phyloP scores from a whole-genome alignment of 2,888 invertebrate species.

The Drosophila greeni region DNA sequence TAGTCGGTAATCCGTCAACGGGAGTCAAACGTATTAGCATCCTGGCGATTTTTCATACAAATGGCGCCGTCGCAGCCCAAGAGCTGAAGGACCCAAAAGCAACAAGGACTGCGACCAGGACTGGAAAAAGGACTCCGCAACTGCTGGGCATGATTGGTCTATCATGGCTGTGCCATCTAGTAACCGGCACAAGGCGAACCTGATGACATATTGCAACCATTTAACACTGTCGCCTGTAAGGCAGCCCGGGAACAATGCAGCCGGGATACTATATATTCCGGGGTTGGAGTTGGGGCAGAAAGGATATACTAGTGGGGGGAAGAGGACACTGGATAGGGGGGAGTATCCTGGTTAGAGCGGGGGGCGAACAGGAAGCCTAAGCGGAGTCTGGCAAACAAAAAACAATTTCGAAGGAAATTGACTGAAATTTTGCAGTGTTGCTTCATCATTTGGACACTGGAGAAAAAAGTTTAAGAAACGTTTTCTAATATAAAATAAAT shows the following conservation, averaged over 20 bases:
- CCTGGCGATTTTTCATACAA: slow-evolving; percentile 78
- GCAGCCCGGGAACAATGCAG: slow-evolving; percentile 54
- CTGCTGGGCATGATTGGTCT: slow-evolving; percentile 63
- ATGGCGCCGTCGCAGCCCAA: slow-evolving; percentile 64
- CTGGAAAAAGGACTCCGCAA: slow-evolving; percentile 21
- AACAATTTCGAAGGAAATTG: slow-evolving; percentile 73
- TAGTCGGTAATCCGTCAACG: slow-evolving; percentile 77
- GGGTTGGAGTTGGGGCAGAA: background rate
- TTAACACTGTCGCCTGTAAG: slow-evolving; percentile 75
- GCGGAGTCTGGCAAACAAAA: slow-evolving; percentile 65
- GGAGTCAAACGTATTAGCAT: slow-evolving; percentile 79
- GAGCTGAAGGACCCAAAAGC: slow-evolving; percentile 21
- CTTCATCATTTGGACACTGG: slow-evolving; percentile 61
- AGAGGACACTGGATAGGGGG: background rate
- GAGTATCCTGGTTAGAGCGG: no score
- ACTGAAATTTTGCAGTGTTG: slow-evolving; percentile 74
- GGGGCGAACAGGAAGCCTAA: slow-evolving; percentile 56
- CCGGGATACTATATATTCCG: slow-evolving; percentile 29
- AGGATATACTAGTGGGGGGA: slow-evolving; percentile 2
- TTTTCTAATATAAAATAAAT: no score
- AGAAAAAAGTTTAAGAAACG: background rate
- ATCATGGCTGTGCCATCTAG: slow-evolving; percentile 66
- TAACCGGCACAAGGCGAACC: slow-evolving; percentile 54
- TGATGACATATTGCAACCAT: slow-evolving; percentile 77
- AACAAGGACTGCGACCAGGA: slow-evolving; percentile 11